phyloP scores from a whole-genome alignment of 2,888 invertebrate species.

The Trissolcus japonicus region DNA sequence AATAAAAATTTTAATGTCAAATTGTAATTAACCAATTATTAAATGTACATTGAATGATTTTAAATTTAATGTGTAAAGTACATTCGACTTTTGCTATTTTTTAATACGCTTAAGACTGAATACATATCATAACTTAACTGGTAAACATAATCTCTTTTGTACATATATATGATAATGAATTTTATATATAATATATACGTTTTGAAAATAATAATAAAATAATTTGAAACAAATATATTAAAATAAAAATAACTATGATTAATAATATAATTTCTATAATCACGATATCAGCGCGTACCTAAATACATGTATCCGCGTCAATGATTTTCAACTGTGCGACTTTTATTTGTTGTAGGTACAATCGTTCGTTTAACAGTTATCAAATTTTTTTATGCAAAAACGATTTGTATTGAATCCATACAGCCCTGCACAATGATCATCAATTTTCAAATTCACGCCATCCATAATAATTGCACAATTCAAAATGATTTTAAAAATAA shows the following conservation, averaged over 20 bases:
- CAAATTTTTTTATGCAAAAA: not conserved
- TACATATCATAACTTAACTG: conserved; percentile 27
- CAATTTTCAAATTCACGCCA: no score
- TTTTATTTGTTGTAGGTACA: not conserved
- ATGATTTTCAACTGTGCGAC: no score
- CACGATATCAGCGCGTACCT: no score
- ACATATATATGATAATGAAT: conserved; percentile 28
- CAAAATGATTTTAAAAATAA: not conserved
- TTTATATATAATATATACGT: conserved; percentile 3
- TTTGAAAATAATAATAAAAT: conserved; percentile 26
- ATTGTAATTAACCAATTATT: no score
- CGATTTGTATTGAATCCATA: not conserved
- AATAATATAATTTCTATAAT: no score
- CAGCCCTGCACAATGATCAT: not conserved
- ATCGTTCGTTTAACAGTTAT: not conserved
- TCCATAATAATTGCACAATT: not conserved
- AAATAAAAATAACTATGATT: conserved; percentile 5
- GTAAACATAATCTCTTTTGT: conserved; percentile 45
- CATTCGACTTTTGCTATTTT: conserved; percentile 23
- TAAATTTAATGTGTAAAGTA: not conserved
- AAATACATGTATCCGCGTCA: no score
- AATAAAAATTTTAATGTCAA: no score
- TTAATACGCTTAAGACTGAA: conserved; percentile 16
- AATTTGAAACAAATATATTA: conserved; percentile 3
- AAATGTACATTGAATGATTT: no score